Conservation (phyloP, 2,888 invertebrate species). For the Cheilosia impressa region DNA sequence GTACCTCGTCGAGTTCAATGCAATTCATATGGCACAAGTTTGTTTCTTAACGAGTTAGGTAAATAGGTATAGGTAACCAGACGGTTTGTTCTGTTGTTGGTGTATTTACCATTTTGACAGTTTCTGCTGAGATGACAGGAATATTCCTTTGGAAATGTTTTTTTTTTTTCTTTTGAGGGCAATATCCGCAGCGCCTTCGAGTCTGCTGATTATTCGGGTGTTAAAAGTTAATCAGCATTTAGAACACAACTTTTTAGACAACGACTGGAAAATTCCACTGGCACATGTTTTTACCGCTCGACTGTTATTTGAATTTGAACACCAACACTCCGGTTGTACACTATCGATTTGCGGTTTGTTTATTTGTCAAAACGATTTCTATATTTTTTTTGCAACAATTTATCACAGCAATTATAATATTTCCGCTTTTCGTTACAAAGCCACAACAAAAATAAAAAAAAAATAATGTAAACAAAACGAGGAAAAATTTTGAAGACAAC, state of each 20-base stretch:
- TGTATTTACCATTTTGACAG: constrained; percentile 66
- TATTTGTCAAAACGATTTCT: constrained; percentile 14
- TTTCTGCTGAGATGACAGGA: constrained; percentile 58
- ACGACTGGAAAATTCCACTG: constrained; percentile 33
- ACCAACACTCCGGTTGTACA: constrained; percentile 2
- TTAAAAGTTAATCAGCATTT: constrained; percentile 28
- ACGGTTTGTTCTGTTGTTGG: constrained; percentile 8
- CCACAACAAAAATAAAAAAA: constrained; percentile 25
- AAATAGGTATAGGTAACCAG: constrained; percentile 17
- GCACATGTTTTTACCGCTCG: constrained; percentile 49
- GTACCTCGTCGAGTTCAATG: constrained; percentile 17
- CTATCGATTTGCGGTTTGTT: constrained; percentile 53
- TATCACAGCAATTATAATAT: constrained; percentile 53
- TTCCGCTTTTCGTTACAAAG: constrained; percentile 44
- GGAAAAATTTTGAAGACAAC: constrained; percentile 20
- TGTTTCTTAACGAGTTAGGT: background rate
- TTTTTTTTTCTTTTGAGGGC: constrained; percentile 43
- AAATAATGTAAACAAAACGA: constrained; percentile 44
- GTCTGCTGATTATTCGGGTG: constrained; percentile 6
- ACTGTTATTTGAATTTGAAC: constrained; percentile 21
- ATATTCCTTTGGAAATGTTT: constrained; percentile 53
- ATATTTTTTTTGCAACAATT: constrained; percentile 37
- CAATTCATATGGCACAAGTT: constrained; percentile 6
- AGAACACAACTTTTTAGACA: background rate
- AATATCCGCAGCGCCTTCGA: constrained; percentile 64